Percentiles rank a stretch among this genome's conserved stretches.
phyloP scores from a whole-genome alignment of 2,113 vertebrate genomes.

The Mola mola region DNA sequence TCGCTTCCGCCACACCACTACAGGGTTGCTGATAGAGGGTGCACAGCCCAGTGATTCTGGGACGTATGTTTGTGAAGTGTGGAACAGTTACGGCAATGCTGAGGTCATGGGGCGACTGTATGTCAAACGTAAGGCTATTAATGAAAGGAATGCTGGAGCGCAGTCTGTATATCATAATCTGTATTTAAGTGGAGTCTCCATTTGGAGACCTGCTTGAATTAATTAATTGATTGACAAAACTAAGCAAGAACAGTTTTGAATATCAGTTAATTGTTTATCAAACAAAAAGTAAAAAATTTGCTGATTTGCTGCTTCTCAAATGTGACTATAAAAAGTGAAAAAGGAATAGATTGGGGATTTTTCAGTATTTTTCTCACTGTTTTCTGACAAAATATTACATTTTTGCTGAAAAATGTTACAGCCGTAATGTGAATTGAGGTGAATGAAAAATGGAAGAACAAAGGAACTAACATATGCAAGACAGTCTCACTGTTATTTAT shows the following conservation, averaged over 20 bases:
- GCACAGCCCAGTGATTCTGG: slow-evolving; percentile 90
- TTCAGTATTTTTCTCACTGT: no score
- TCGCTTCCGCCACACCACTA: slow-evolving; percentile 91
- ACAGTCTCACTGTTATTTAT: no score
- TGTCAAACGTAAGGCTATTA: slow-evolving; percentile 91
- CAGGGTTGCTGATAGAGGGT: slow-evolving; percentile 92
- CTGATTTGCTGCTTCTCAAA: not conserved
- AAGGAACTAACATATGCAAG: no score
- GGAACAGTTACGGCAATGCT: slow-evolving; percentile 96
- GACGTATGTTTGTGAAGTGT: slow-evolving; percentile 96
- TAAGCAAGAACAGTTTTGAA: not conserved
- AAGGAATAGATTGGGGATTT: no score
- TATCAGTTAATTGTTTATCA: not conserved
- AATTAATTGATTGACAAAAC: not conserved
- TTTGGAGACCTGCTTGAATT: no score
- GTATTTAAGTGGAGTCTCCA: no score
- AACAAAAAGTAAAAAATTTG: not conserved
- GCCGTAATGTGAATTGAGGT: no score
- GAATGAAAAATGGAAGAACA: no score
- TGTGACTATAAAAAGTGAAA: no score
- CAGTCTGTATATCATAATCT: not conserved
- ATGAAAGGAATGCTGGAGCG: not conserved
- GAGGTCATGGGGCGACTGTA: slow-evolving; percentile 91
- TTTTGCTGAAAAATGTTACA: no score
- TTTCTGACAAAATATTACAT: no score